Conservation (phyloP, 2,888 invertebrate genomes). For the Octonoba sinensis region DNA sequence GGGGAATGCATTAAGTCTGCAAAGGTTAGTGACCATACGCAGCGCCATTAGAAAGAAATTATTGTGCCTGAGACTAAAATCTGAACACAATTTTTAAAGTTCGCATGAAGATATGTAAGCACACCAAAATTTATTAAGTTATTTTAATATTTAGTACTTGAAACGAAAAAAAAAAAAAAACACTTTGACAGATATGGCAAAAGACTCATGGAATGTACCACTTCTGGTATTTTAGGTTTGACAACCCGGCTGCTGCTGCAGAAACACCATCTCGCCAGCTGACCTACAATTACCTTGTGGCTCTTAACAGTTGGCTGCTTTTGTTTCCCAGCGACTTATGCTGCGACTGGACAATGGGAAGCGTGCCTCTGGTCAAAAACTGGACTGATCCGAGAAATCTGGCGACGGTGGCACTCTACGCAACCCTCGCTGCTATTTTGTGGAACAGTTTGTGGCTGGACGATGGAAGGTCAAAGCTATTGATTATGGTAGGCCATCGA, state of each 20-base stretch:
- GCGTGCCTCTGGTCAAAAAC: slow-evolving; percentile 85
- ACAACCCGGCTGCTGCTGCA: slow-evolving; percentile 95
- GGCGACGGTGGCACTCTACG: slow-evolving; percentile 75
- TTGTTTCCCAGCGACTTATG: slow-evolving; percentile 90
- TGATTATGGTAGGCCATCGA: slow-evolving; percentile 33
- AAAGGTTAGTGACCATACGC: too few relatives aligned
- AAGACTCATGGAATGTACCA: too few relatives aligned
- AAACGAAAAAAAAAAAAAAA: too few relatives aligned
- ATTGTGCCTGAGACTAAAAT: too few relatives aligned
- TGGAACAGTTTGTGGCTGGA: slow-evolving; percentile 43
- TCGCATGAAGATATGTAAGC: too few relatives aligned
- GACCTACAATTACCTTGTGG: slow-evolving; percentile 92
- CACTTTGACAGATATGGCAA: too few relatives aligned
- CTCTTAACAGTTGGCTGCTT: slow-evolving; percentile 90
- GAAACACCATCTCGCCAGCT: slow-evolving; percentile 86
- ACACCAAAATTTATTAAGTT: too few relatives aligned
- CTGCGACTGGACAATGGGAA: slow-evolving; percentile 99
- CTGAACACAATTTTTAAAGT: too few relatives aligned
- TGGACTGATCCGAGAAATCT: slow-evolving; percentile 85
- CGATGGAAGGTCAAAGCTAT: slow-evolving; percentile 14
- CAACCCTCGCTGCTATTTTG: slow-evolving; percentile 16
- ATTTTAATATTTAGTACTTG: too few relatives aligned
- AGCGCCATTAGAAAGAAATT: too few relatives aligned
- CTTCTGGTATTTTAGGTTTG: slow-evolving; percentile 78
- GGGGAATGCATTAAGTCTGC: too few relatives aligned